Conservation (phyloP, 1,140 invertebrate species). For the Maniola jurtina region DNA sequence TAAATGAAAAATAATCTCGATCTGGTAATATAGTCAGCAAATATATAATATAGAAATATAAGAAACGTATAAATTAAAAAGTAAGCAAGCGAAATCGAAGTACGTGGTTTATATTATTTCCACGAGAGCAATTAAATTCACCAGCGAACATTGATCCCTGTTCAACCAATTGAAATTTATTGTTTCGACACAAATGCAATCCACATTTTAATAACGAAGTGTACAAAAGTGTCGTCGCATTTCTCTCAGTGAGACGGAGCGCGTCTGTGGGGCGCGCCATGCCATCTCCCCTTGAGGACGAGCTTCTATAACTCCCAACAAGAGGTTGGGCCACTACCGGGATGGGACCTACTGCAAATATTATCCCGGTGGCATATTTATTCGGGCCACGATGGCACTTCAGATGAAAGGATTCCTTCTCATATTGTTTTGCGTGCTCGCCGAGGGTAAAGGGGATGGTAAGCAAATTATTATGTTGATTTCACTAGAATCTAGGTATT, state of each 20-base stretch:
- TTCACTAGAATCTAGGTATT: conserved; percentile 6
- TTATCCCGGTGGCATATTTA: conserved; percentile 56
- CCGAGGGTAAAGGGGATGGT: conserved; percentile 53
- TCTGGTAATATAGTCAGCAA: no score
- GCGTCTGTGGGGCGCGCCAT: conserved; percentile 35
- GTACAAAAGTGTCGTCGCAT: conserved; percentile 31
- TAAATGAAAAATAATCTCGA: no score
- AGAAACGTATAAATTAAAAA: no score
- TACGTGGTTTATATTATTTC: background rate
- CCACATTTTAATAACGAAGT: conserved; percentile 48
- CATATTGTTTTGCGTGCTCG: conserved; percentile 63
- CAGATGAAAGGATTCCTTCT: conserved; percentile 56
- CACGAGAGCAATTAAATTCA: background rate
- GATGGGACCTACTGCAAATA: conserved; percentile 69
- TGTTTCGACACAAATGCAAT: conserved; percentile 69
- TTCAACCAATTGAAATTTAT: conserved; percentile 62
- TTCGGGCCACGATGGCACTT: conserved; percentile 66
- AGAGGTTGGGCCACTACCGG: conserved; percentile 40
- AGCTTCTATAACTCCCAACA: conserved; percentile 25
- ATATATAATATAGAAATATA: no score
- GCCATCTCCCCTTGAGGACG: conserved; percentile 43
- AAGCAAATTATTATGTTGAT: conserved; percentile 56
- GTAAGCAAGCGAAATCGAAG: background rate
- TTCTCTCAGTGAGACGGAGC: conserved; percentile 44
- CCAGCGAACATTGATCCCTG: conserved; percentile 37